phyloP scores from a whole-genome alignment of 1,140 invertebrate genomes.

The Drosophila sp. region DNA sequence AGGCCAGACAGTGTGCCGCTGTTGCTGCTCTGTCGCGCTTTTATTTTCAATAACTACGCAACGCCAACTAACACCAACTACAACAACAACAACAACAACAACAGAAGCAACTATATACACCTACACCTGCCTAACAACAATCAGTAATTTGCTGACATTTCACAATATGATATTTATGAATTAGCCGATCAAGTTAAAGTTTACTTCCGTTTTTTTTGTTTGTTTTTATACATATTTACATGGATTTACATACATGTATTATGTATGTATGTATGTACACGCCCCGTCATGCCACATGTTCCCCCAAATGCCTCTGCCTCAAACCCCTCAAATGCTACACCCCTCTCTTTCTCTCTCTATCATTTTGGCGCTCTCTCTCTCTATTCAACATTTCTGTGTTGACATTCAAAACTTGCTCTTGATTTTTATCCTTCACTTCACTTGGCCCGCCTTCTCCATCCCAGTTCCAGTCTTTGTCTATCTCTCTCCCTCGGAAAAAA shows the following conservation, averaged over 20 bases:
- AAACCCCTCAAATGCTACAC: background rate
- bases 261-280: too few relatives aligned
- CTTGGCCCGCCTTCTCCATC: background rate
- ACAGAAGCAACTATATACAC: background rate
- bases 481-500: background rate
- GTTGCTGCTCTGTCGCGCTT: slow-evolving; percentile 24
- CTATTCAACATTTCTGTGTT: slow-evolving; percentile 1
- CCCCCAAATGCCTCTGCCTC: background rate
- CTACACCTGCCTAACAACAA: background rate
- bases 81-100: slow-evolving; percentile 33
- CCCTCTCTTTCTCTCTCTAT: background rate
- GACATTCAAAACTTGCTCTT: slow-evolving; percentile 9
- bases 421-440: slow-evolving; percentile 5
- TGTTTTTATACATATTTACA: background rate
- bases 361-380: background rate
- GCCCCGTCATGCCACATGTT: slow-evolving; percentile 8
- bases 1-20: slow-evolving; percentile 62
- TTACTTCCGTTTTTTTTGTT: background rate
- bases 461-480: background rate
- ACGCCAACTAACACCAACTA: slow-evolving; percentile 22
- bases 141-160: slow-evolving; percentile 14
- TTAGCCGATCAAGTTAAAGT: background rate
- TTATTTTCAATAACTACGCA: slow-evolving; percentile 43
- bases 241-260: too few relatives aligned
- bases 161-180: slow-evolving; percentile 4